Base-by-base conservation (phyloP, 2,888 invertebrate genomes). In the Zaprionus bogoriensis region DNA sequence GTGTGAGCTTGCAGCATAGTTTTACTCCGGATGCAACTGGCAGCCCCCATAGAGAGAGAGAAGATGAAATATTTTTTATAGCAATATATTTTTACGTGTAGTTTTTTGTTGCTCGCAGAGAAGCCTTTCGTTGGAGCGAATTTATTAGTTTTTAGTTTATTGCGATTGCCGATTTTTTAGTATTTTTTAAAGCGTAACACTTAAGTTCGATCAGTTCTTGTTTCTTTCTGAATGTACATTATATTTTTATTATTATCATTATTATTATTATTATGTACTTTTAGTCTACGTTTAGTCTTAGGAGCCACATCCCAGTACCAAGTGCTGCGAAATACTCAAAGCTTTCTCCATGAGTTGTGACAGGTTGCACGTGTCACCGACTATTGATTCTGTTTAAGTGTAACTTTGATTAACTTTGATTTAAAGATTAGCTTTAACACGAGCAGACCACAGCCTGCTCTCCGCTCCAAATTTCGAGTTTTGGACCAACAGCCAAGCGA, bases 71-170 rank as follows among this genome's bases (percentile, higher is more conserved):
- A 80, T 76, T 80, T 79, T 79, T 82, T 79, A 82, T 76, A 78
- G 55, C 61, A 57, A 74, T 70, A 53, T 74, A 27, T 52, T 47
- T 59, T 46, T 25, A 6, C 20, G 19, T 57, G 30, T 69, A 30
- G 39, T 53, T 38, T 64, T 50, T 46, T 9, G 14, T 63, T 50
- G 42, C 45, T 51, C 48, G 52, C 54, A 28, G 30, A 47, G 27
- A 54, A 82, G 75, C 84, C 81, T 82, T 87, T 84, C 87, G 87
- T 86, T 77, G 45, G 47, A 86, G 65, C 81, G 84, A 82, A 86
- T 87, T 82, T 87, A 86, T 84, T 74, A 83, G 61, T 48, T 60
- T 55, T 65, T 51, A 45, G 46, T 64, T 72, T 74, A 63, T 69
- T 74, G 67, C n/a, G n/a, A n/a, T n/a, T n/a, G n/a, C n/a, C n/a